phyloP scores from a whole-genome alignment of 1,140 invertebrate genomes.

The Episyrphus balteatus region DNA sequence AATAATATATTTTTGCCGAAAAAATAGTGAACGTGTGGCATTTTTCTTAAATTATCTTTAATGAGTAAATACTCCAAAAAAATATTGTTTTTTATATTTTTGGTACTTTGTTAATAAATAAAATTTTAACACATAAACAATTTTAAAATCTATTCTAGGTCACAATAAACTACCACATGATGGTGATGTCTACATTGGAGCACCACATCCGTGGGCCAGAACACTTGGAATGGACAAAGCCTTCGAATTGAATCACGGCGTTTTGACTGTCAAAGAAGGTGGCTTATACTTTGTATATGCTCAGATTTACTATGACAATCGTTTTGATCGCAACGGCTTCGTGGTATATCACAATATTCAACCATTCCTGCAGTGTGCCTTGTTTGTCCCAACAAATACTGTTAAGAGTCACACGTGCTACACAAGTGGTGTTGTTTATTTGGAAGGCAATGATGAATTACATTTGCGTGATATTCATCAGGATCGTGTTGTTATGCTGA shows the following conservation, averaged over 20 bases:
- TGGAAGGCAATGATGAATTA: conserved; percentile 51
- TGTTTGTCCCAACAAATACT: conserved; percentile 45
- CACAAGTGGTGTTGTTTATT: conserved; percentile 53
- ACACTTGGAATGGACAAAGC: conserved; percentile 5
- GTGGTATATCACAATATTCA: conserved; percentile 43
- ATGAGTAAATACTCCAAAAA: no score
- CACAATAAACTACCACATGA: neutral
- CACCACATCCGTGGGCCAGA: conserved; percentile 9
- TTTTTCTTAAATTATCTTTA: no score
- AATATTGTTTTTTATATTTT: no score
- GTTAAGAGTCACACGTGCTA: conserved; percentile 57
- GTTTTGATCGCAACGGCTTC: conserved; percentile 52
- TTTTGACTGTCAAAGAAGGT: conserved; percentile 42
- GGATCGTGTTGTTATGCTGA: conserved; percentile 55
- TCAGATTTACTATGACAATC: conserved; percentile 55
- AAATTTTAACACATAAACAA: no score
- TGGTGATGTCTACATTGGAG: conserved; percentile 28
- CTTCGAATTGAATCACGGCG: conserved; percentile 32
- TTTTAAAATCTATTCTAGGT: no score
- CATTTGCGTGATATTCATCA: conserved; percentile 54
- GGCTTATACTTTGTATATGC: conserved; percentile 57
- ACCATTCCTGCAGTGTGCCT: conserved; percentile 39
- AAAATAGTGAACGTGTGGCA: no score
- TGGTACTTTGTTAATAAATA: no score
- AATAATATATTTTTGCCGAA: no score